These are phyloP conservation scores for Anoplophora glabripennis DNA, from an alignment of 1,140 invertebrate genomes.

Conservation along the genomic window DNA sequence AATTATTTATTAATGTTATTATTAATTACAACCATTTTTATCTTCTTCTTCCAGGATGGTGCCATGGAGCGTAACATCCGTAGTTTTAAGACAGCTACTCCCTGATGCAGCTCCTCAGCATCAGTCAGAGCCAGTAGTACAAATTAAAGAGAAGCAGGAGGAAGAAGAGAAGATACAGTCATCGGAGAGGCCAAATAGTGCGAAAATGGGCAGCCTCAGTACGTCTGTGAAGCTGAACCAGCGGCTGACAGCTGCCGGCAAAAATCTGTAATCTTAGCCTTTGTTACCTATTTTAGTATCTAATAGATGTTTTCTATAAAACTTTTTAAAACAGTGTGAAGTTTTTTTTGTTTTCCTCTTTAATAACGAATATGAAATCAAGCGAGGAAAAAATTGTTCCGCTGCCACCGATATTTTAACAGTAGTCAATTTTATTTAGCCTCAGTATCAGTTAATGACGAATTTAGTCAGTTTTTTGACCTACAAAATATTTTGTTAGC, in stretches of 20 bases:
- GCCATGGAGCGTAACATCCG: conserved; percentile 63
- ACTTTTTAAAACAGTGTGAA: too few species aligned
- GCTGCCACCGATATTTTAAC: too few species aligned
- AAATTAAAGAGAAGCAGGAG: conserved; percentile 5
- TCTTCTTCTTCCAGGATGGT: conserved; percentile 57
- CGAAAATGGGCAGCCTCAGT: conserved; percentile 12
- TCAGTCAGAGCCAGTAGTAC: conserved; percentile 1
- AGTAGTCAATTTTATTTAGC: too few species aligned
- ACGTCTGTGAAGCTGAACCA: conserved; percentile 15
- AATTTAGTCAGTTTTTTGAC: too few species aligned
- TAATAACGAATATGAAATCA: too few species aligned
- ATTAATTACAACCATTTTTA: neutral
- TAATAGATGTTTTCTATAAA: too few species aligned
- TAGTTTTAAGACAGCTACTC: conserved; percentile 62
- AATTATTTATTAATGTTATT: too few species aligned
- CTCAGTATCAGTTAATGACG: too few species aligned
- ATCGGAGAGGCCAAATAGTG: conserved; percentile 4
- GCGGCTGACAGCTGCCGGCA: conserved; percentile 13
- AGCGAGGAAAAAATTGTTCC: too few species aligned
- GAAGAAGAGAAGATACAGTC: conserved; percentile 7
- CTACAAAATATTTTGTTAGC: too few species aligned
- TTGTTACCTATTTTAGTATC: too few species aligned
- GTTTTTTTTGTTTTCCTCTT: too few species aligned
- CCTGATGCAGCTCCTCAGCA: conserved; percentile 58
- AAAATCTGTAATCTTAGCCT: conserved; percentile 16